Evolutionary conservation across 1,140 invertebrate species (phyloP), one percentile per base, ranked within the genome.

Genomic region (Dreissena rostriformis): DNA sequence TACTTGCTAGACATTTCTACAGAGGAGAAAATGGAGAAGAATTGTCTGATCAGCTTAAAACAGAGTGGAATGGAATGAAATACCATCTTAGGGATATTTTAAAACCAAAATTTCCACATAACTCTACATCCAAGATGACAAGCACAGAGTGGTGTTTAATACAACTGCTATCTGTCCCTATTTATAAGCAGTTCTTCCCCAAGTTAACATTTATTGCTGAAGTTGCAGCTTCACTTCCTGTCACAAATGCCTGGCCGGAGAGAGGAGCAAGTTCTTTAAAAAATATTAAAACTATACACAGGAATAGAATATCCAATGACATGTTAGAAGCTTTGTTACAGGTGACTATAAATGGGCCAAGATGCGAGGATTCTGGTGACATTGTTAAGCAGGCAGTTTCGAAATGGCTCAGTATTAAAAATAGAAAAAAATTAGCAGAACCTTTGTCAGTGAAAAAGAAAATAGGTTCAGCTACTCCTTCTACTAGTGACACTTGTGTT

Each of bases 261-360:
- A 70, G 66, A 29, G 67, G 55, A 2, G 66, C 66, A 1, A 71
- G 68, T 39, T n/a, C 53, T 0, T 61, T 72, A n/a, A n/a, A 80
- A 80, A 80, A 5, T 15, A 53, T 72, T 6, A 70, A 80, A 80
- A 78, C 76, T 15, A 78, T 29, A 53, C 76, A 68, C 5, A 51
- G 66, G 29, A 80, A 71, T 53, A 61, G 66, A 29, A n/a, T 80
- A 2, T 14, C 29, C 0, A 24, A 5, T 80, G 22, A 11, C 7
- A 71, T 71, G 78, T 7, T 80, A 29, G 78, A 80, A 29, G 14
- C 5, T 71, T 28, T 80, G 5, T 12, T 80, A 22, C 68, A 70
- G 61, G 78, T 80, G 12, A 19, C 14, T 12, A 71, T 80, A 39
- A 80, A 80, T 80, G 78, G 78, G 28, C 78, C 78, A 22, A 8